phyloP scores from a whole-genome alignment of 2,113 vertebrate genomes.

The Gallinago jamesoni region DNA sequence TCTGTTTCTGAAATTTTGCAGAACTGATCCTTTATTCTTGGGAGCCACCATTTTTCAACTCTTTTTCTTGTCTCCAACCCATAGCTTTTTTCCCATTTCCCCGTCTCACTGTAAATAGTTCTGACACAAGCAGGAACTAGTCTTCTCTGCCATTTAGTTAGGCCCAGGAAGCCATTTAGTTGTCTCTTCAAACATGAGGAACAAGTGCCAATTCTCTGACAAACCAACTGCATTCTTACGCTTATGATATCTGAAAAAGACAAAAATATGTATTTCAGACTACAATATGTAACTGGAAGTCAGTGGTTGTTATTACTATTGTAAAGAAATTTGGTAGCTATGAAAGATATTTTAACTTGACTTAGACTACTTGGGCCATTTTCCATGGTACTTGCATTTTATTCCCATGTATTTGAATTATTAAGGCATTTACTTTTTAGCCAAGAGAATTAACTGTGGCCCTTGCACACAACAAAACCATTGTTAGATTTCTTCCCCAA shows the following conservation, averaged over 20 bases:
- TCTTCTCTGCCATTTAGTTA: constrained; percentile 26
- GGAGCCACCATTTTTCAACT: constrained; percentile 91
- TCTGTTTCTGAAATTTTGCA: constrained; percentile 68
- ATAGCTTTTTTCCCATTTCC: constrained; percentile 88
- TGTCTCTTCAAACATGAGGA: constrained; percentile 61
- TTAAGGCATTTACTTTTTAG: background rate
- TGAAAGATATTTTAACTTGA: background rate
- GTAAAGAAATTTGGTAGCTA: background rate
- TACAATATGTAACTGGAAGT: background rate
- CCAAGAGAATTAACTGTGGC: background rate
- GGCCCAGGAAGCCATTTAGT: background rate
- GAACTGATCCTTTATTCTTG: constrained; percentile 82
- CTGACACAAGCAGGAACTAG: constrained; percentile 47
- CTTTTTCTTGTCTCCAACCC: constrained; percentile 80
- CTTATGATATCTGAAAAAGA: constrained; percentile 18
- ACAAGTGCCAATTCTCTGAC: constrained; percentile 51
- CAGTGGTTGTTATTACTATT: background rate
- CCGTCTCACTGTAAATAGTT: constrained; percentile 87
- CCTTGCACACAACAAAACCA: background rate
- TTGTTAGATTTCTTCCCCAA: background rate
- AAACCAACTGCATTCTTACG: constrained; percentile 73
- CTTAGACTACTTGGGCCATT: background rate
- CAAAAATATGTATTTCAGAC: background rate
- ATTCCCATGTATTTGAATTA: background rate
- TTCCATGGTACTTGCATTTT: background rate